Percentiles rank a stretch among this genome's conserved stretches.
These are phyloP conservation scores for Notodonta ziczac DNA, from an alignment of 2,888 invertebrate species.

Conservation along the genomic window DNA sequence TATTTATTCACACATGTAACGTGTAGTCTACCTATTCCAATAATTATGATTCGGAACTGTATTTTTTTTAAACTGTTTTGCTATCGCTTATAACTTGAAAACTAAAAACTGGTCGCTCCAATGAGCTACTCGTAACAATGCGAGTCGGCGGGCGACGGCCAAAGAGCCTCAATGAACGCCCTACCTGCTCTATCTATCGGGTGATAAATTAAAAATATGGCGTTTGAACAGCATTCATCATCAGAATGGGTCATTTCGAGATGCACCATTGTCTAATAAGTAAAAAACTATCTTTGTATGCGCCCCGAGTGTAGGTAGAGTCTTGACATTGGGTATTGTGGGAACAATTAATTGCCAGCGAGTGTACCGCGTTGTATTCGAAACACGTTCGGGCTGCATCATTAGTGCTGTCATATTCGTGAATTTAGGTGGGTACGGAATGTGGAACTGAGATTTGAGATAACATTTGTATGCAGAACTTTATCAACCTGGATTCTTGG, in stretches of 20 bases:
- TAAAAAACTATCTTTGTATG: conserved; percentile 42
- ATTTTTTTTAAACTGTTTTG: too few relatives aligned
- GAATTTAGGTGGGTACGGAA: conserved; percentile 26
- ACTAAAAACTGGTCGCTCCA: neutral
- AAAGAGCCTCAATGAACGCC: conserved; percentile 71
- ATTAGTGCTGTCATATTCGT: conserved; percentile 33
- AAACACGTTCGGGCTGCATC: conserved; percentile 27
- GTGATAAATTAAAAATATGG: conserved; percentile 84
- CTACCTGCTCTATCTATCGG: conserved; percentile 78
- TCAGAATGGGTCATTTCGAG: conserved; percentile 66
- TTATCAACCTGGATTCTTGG: neutral
- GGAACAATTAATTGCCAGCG: conserved; percentile 27
- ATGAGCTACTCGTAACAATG: conserved; percentile 44
- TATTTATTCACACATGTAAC: too few relatives aligned
- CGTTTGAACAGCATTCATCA: conserved; percentile 78
- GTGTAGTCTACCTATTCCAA: too few relatives aligned
- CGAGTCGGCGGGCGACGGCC: conserved; percentile 67
- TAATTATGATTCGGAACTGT: too few relatives aligned
- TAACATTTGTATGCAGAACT: conserved; percentile 22
- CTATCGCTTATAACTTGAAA: neutral
- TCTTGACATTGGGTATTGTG: conserved; percentile 36
- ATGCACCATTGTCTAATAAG: conserved; percentile 48
- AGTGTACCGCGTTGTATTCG: conserved; percentile 24
- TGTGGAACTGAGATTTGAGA: conserved; percentile 31
- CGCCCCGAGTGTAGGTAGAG: conserved; percentile 16